Base-by-base conservation (phyloP, 1,140 invertebrate genomes). In the Magallana angulata region DNA sequence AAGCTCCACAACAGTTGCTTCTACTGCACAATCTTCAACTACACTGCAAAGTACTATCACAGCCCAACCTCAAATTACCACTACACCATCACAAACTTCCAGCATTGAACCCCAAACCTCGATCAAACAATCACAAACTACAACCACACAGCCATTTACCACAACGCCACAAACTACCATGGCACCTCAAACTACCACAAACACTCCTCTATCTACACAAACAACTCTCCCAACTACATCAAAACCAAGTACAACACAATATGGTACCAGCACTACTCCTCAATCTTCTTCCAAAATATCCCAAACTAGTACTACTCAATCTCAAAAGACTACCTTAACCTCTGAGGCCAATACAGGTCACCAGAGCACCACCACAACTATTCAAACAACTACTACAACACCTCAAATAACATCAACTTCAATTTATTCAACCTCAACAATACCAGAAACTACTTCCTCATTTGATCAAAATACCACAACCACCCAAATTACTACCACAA, bases 341-440 rank as follows among this genome's bases (percentile, higher is more conserved):
- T 57, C n/a, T 12, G 12, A 30, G 6, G 14, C 62, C 3, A 12
- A 64, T 18, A 16, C 16, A 2, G 16, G 14, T 57, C 57, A 81
- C 68, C 30, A 30, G 68, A 58, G 81, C 71, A 30, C 18, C 36
- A 80, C 9, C 48, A 58, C 85, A 56, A 86, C 85, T 4, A 82
- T 14, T 30, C 3, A 16, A 24, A 56, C 82, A 5, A 18, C 68
- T 18, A 48, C 12, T 57, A 14, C 56, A 57, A 60, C 57, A 14
- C 57, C 82, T 8, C 11, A 9, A 57, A n/a, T 11, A n/a, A n/a
- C 60, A 62, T 16, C n/a, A 9, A 36, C 83, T 11, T 11, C 24
- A 16, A 84, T 30, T 16, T 1, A 84, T 18, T 18, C n/a, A 16
- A 60, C 24, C 60, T 30, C 83, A 59, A n/a, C 58, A 84, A 64